Percentiles rank a stretch among this genome's conserved stretches.
Evolutionary conservation across 2,113 vertebrate species (phyloP).

Genomic region (Myocastor coypus): DNA sequence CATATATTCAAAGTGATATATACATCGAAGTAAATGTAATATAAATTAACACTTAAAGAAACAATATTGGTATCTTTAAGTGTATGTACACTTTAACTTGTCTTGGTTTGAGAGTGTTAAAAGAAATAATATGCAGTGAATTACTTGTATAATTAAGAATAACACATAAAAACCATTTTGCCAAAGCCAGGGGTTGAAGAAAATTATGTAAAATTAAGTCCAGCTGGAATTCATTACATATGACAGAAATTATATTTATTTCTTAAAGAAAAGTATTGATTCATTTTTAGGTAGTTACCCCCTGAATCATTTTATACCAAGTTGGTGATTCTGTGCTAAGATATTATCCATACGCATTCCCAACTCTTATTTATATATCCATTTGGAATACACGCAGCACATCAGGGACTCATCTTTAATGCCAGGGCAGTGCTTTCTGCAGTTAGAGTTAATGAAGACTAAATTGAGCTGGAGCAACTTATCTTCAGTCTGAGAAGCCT

Average conservation of each 20-base stretch:
- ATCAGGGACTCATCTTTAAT: conserved; percentile 31
- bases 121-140: background rate
- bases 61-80: background rate
- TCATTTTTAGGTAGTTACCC: background rate
- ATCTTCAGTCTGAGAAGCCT: background rate
- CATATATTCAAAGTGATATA: background rate
- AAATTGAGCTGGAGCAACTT: background rate
- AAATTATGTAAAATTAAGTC: too few relatives aligned
- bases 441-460: conserved; percentile 56
- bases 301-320: conserved; percentile 13
- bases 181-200: too few relatives aligned
- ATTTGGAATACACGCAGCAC: background rate
- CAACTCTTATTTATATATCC: background rate
- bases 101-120: conserved; percentile 24
- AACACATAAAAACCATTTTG: background rate
- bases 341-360: background rate
- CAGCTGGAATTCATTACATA: background rate
- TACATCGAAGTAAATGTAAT: background rate
- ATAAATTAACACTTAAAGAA: too few relatives aligned
- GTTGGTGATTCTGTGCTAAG: background rate
- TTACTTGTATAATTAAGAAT: conserved; percentile 5
- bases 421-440: background rate
- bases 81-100: background rate
- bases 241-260: background rate
- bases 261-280: conserved; percentile 12